Percentiles rank a stretch among this genome's conserved stretches.
phyloP scores from a whole-genome alignment of 2,113 vertebrate species.

The Plecotus auritus region DNA sequence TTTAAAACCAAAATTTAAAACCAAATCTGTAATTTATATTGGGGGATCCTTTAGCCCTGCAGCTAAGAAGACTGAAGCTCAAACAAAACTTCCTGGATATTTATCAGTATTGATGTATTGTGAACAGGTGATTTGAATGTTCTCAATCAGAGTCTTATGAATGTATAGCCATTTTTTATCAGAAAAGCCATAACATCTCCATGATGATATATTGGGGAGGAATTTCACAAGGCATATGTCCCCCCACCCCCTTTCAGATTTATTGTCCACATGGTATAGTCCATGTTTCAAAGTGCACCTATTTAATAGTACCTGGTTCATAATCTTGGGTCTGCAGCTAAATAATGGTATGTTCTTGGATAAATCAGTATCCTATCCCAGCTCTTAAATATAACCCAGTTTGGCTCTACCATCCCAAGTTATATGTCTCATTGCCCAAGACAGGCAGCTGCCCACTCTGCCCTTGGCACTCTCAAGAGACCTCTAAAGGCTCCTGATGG shows the following conservation, averaged over 20 bases:
- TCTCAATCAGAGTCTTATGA: not conserved
- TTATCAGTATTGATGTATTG: not conserved
- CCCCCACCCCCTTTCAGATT: not conserved
- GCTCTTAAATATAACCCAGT: not conserved
- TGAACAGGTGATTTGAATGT: not conserved
- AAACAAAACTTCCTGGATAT: not conserved
- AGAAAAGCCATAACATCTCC: not conserved
- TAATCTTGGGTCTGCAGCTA: not conserved
- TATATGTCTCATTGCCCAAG: not conserved
- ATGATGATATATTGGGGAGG: not conserved
- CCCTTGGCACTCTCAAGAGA: not conserved
- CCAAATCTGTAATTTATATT: not conserved
- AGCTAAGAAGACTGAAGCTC: constrained; percentile 1
- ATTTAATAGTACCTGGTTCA: not conserved
- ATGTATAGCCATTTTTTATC: not conserved
- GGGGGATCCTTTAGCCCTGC: not conserved
- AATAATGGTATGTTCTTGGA: not conserved
- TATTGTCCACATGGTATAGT: not conserved
- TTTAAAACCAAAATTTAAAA: constrained; percentile 18
- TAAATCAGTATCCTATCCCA: not conserved
- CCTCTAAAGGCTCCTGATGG: not conserved
- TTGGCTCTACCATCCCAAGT: not conserved
- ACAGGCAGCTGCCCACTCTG: not conserved
- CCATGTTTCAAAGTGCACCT: not conserved
- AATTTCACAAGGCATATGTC: not conserved